Evolutionary conservation across 2,113 vertebrate genomes (phyloP).

Genomic region (Lucifuga dentata): DNA sequence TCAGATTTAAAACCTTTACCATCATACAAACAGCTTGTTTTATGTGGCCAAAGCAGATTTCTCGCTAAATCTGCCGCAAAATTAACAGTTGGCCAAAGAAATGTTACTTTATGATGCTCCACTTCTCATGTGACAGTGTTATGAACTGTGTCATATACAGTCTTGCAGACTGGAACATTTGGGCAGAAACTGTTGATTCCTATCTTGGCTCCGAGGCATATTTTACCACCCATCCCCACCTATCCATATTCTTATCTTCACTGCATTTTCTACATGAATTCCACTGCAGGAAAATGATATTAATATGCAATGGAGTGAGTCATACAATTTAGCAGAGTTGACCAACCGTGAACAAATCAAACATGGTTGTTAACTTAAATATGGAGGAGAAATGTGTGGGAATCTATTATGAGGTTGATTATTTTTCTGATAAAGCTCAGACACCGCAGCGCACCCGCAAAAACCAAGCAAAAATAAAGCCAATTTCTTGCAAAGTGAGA

Average conservation of each 20-base stretch:
- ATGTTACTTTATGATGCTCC: neutral
- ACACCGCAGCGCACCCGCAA: conserved; percentile 44
- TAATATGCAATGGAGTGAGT: conserved; percentile 22
- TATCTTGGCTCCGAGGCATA: conserved; percentile 39
- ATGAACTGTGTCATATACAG: conserved; percentile 9
- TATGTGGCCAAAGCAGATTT: too few species aligned
- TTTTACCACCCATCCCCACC: conserved; percentile 38
- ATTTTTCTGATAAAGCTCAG: conserved; percentile 39
- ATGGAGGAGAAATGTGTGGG: neutral
- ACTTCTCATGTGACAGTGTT: too few species aligned
- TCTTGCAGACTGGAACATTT: conserved; percentile 28
- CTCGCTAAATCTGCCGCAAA: too few species aligned
- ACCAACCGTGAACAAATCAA: conserved; percentile 15
- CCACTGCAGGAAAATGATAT: conserved; percentile 19
- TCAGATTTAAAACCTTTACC: too few species aligned
- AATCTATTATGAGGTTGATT: conserved; percentile 3
- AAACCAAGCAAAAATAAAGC: conserved; percentile 62
- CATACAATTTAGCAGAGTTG: conserved; percentile 18
- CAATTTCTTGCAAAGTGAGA: conserved; percentile 35
- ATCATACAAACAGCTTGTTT: too few species aligned
- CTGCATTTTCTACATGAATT: conserved; percentile 49
- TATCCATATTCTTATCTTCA: conserved; percentile 50
- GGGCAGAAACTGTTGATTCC: conserved; percentile 46
- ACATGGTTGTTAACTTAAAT: conserved; percentile 18
- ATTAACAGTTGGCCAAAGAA: too few species aligned